These are phyloP conservation scores for Ennomos fuscantarius DNA, from an alignment of 2,888 invertebrate genomes.

Conservation along the genomic window DNA sequence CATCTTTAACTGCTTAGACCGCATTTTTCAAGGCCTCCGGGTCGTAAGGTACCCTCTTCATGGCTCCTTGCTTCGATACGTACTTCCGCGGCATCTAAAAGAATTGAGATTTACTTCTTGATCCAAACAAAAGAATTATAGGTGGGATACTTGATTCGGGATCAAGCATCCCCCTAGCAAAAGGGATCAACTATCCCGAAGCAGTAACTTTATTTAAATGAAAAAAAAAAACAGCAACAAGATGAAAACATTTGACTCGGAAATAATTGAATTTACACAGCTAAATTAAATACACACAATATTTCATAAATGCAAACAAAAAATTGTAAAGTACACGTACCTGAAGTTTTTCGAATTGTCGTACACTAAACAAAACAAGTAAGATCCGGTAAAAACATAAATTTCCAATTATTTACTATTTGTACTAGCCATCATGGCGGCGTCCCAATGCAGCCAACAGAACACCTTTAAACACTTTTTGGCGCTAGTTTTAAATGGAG, in stretches of 20 bases:
- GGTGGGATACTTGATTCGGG: slow-evolving; percentile 14
- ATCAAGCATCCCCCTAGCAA: slow-evolving; percentile 13
- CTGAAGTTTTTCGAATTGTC: slow-evolving; percentile 14
- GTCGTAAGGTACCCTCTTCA: no score
- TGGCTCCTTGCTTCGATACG: slow-evolving; percentile 15
- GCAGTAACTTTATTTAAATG: slow-evolving; percentile 13
- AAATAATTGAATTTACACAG: slow-evolving; percentile 25
- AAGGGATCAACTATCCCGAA: slow-evolving; percentile 13
- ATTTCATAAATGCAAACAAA: slow-evolving; percentile 10
- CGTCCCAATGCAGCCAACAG: slow-evolving; percentile 20
- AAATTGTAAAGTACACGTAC: slow-evolving; percentile 23
- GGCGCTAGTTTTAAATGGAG: slow-evolving; percentile 24
- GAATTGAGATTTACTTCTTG: slow-evolving; percentile 25
- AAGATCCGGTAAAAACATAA: slow-evolving; percentile 9
- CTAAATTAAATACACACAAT: slow-evolving; percentile 25
- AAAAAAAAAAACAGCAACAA: slow-evolving; percentile 11
- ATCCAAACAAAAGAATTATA: slow-evolving; percentile 16
- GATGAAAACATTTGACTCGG: slow-evolving; percentile 12
- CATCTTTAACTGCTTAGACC: no score
- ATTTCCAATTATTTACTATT: slow-evolving; percentile 17
- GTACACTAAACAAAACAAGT: slow-evolving; percentile 17
- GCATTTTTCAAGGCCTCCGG: no score
- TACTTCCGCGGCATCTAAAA: slow-evolving; percentile 27
- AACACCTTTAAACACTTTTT: slow-evolving; percentile 20
- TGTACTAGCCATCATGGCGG: slow-evolving; percentile 19